Evolutionary conservation across 2,797 vertebrate species (phyloP).

Genomic region (Sarcoramphus papa): DNA sequence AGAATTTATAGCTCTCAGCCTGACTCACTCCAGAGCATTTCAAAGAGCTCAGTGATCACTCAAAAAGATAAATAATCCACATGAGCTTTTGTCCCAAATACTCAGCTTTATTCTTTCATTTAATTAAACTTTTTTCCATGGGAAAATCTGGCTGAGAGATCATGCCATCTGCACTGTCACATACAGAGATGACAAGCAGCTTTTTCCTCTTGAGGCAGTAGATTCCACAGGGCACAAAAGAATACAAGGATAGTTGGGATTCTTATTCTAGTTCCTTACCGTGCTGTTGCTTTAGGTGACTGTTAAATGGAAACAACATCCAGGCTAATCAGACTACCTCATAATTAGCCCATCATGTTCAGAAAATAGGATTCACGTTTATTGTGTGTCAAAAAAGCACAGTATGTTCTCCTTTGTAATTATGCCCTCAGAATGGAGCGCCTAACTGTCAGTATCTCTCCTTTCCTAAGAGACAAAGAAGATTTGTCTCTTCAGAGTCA

Average conservation of each 20-base stretch:
- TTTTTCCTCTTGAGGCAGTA: background rate
- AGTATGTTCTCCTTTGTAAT: background rate
- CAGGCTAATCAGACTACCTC: background rate
- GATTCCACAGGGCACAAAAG: background rate
- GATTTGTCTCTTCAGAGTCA: background rate
- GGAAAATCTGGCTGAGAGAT: background rate
- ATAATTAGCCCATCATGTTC: background rate
- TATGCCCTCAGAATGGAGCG: background rate
- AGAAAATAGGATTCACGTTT: background rate
- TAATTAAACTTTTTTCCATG: background rate
- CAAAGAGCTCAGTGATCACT: background rate
- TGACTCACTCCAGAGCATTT: background rate
- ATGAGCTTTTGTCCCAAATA: background rate
- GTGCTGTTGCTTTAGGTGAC: background rate
- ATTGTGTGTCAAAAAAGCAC: background rate
- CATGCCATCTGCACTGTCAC: background rate
- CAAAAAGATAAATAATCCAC: background rate
- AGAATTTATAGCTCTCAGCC: constrained; percentile 6
- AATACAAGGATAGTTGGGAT: background rate
- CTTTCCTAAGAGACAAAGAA: background rate
- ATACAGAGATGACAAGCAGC: background rate
- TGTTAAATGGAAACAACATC: background rate
- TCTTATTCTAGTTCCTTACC: background rate
- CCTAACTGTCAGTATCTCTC: background rate
- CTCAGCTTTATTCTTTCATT: background rate